Evolutionary conservation across 2,797 vertebrate species (phyloP).

Genomic region (Muscicapa striata): DNA sequence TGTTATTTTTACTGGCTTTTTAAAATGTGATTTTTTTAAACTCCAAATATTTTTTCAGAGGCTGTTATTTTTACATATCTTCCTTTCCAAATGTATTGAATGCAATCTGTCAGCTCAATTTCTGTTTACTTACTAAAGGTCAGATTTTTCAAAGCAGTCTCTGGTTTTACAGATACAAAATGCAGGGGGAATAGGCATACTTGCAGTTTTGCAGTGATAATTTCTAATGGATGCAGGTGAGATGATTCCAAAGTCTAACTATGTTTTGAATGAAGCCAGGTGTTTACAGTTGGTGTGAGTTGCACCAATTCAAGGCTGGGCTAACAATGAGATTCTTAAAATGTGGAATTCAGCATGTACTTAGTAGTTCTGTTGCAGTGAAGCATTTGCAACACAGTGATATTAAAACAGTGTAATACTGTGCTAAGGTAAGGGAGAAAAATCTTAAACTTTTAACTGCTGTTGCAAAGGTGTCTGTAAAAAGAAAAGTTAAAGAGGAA

Average conservation of each 20-base stretch:
- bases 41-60: constrained; percentile 41
- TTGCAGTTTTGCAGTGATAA: not conserved
- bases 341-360: not conserved
- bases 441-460: not conserved
- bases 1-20: constrained; percentile 49
- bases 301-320: not conserved
- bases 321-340: not conserved
- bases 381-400: not conserved
- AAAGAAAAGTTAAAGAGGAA: not conserved
- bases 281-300: not conserved
- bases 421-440: not conserved
- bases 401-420: not conserved
- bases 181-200: not conserved
- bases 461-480: not conserved
- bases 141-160: constrained; percentile 20
- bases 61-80: constrained; percentile 19
- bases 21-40: constrained; percentile 35
- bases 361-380: not conserved
- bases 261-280: not conserved
- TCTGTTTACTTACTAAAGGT: constrained; percentile 37
- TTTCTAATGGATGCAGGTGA: not conserved
- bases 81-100: constrained; percentile 23
- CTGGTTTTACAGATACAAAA: not conserved
- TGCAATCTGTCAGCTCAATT: constrained; percentile 13
- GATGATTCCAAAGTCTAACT: not conserved